A percentile compares a stretch with the other conserved stretches of the same genome.
These are phyloP conservation scores for Aphyosemion australe DNA, from an alignment of 2,113 vertebrate species.

Conservation along the genomic window DNA sequence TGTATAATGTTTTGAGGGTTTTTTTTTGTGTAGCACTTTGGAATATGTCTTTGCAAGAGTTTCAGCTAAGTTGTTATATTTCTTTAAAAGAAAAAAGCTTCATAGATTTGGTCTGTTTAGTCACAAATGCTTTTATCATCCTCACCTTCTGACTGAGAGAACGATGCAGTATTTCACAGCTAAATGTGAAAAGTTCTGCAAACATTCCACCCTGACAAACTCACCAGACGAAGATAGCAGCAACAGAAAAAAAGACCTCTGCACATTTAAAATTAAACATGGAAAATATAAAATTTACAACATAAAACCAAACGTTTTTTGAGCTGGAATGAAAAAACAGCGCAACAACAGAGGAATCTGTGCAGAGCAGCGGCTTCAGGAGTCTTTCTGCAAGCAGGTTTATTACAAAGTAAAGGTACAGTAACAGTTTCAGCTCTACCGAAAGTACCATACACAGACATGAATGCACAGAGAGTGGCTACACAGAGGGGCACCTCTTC, in stretches of 20 bases:
- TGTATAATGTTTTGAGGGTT: background rate
- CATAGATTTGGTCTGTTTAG: conserved; percentile 1
- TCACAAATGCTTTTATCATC: conserved; percentile 24
- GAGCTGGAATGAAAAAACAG: conserved; percentile 12
- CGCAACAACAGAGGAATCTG: conserved; percentile 1
- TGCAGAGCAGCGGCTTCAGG: conserved; percentile 47
- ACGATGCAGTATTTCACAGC: conserved; percentile 77
- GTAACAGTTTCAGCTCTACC: conserved; percentile 92
- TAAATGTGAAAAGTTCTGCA: conserved; percentile 72
- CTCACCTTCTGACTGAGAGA: conserved; percentile 49
- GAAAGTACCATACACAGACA: conserved; percentile 88
- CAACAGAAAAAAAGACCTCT: background rate
- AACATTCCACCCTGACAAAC: conserved; percentile 70
- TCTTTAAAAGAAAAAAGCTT: background rate
- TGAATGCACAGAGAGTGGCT: conserved; percentile 85
- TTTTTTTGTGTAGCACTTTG: background rate
- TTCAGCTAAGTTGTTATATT: background rate
- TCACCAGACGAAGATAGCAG: background rate
- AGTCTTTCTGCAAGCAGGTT: conserved; percentile 94
- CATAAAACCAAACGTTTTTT: background rate
- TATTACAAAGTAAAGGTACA: conserved; percentile 96
- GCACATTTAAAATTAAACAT: no score
- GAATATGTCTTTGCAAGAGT: background rate
- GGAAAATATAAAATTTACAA: background rate
- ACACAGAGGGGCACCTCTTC: conserved; percentile 78